Conservation (phyloP, 2,113 vertebrate species). For the Jaculus jaculus region DNA sequence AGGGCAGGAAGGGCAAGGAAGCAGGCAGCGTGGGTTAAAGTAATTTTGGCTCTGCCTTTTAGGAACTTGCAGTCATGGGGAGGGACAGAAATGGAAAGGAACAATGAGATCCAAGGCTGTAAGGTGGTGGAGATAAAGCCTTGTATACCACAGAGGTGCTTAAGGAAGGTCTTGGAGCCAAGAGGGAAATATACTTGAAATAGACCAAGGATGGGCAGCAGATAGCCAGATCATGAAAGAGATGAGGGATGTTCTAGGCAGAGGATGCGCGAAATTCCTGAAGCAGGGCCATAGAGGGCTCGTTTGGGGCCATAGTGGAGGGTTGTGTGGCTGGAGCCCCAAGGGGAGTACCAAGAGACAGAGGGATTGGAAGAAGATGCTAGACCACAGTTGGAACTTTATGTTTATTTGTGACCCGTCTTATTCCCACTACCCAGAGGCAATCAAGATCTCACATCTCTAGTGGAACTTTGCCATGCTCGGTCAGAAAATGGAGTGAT, state of each 20-base stretch:
- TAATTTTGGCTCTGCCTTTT: background rate
- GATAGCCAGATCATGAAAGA: background rate
- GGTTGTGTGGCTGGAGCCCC: background rate
- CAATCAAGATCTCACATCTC: fast-evolving
- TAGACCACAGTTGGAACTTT: background rate
- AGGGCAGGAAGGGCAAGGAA: too few relatives aligned
- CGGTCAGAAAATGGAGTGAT: background rate
- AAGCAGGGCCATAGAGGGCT: background rate
- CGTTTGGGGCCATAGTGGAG: background rate
- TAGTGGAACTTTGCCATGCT: background rate
- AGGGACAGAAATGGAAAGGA: background rate
- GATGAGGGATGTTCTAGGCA: background rate
- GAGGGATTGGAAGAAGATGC: background rate
- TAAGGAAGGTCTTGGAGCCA: background rate
- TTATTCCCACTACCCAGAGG: background rate
- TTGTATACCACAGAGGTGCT: background rate
- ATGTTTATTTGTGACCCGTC: background rate
- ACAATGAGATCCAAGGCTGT: background rate
- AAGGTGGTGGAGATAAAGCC: background rate
- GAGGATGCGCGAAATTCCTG: background rate
- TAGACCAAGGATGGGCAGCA: background rate
- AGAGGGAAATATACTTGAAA: background rate
- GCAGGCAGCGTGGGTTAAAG: background rate
- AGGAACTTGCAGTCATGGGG: too few relatives aligned
- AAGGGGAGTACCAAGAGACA: too few relatives aligned